Base-by-base conservation (phyloP, 1,140 invertebrate species). In the Listronotus bonariensis region DNA sequence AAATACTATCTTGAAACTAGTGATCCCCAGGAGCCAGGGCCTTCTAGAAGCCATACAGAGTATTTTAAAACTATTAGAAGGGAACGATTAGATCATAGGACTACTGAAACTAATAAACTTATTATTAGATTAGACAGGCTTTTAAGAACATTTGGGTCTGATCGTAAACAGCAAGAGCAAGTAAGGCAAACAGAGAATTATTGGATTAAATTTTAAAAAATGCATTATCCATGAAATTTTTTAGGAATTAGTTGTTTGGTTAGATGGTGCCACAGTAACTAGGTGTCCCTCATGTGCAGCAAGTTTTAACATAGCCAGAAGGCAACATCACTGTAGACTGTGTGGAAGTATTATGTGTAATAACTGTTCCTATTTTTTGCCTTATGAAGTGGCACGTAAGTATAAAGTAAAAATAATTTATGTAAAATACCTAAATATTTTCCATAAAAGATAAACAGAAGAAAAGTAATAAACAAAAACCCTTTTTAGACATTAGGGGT, bases 271-370 rank as follows among this genome's bases (percentile, higher is more conserved):
- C 46, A 89, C 92, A 71, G 95, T 97, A 0, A 90, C 89, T 64
- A 78, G 95, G 20, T 99, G 97, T 80, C 93, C 94, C 3, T 90
- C 87, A 68, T 99, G 97, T 84, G 92, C 92, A 5, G 88, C 88
- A 76, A 85, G 85, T 48, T 99, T 99, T 78, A 89, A 90, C 71
- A 76, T 98, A 34, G 88, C 93, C 0, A 84, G 92, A 56, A 82
- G 96, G 62, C 92, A 96, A 78, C 97, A 99, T 82, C 97, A 99
- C 80, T 99, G 97, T 76, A 82, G 97, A 68, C 82, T 99, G 6
- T 99, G 97, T 84, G 97, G 97, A 0, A 91, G 91, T 53, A 90
- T 99, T 59, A 92, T 98, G 84, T 99, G 97, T 79, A 86, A 96
- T 77, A 88, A 90, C 69, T 99, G 97, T 78, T 98, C 95, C 12